Conservation (phyloP, 2,888 invertebrate genomes). For the Trissolcus japonicus region DNA sequence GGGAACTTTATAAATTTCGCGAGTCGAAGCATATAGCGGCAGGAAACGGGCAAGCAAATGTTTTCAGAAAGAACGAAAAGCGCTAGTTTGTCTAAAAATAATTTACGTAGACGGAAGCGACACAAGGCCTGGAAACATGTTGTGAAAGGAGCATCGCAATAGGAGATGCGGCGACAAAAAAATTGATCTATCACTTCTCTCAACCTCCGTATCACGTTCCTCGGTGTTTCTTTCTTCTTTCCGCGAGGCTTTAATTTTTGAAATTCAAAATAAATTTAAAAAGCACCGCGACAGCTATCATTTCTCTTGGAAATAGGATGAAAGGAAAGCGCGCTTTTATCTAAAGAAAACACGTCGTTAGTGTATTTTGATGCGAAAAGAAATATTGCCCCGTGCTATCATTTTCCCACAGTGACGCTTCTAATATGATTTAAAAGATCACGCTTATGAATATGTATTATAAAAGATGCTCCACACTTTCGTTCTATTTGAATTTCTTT, state of each 20-base stretch:
- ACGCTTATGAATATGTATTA: constrained; percentile 22
- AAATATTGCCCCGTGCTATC: constrained; percentile 35
- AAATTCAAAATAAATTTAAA: constrained; percentile 36
- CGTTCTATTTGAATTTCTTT: constrained; percentile 32
- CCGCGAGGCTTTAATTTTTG: constrained; percentile 36
- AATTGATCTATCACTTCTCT: constrained; percentile 58
- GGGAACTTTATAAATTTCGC: constrained; percentile 25
- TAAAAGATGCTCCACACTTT: constrained; percentile 12
- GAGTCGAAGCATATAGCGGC: neutral
- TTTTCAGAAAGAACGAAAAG: constrained; percentile 31
- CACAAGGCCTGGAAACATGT: constrained; percentile 19
- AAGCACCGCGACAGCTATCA: constrained; percentile 44
- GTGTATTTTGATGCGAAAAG: constrained; percentile 17
- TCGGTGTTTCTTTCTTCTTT: constrained; percentile 23
- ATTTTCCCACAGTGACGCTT: constrained; percentile 35
- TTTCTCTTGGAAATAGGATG: constrained; percentile 38
- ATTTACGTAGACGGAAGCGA: constrained; percentile 58
- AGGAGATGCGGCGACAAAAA: constrained; percentile 49
- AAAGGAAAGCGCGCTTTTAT: constrained; percentile 45
- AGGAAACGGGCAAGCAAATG: neutral
- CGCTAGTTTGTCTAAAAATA: constrained; percentile 48
- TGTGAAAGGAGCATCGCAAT: constrained; percentile 25
- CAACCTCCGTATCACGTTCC: constrained; percentile 25
- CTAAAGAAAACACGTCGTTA: constrained; percentile 43
- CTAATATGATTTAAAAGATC: constrained; percentile 39